These are phyloP conservation scores for Ictalurus punctatus DNA, from an alignment of 2,113 vertebrate genomes.

Conservation along the genomic window DNA sequence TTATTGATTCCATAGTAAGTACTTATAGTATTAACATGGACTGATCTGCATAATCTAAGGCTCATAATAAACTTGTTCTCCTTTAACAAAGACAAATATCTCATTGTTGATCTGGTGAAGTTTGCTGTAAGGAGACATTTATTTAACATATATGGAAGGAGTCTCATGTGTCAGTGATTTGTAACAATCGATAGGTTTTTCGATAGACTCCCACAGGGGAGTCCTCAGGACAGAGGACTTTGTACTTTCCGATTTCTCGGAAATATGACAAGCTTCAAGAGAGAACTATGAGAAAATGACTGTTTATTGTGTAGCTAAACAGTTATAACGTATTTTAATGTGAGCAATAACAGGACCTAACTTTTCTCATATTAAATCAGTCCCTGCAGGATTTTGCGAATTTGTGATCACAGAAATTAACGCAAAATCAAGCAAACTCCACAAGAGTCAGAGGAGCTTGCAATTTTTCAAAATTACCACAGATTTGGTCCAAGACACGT, in stretches of 20 bases:
- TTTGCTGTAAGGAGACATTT: background rate
- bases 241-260: background rate
- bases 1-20: background rate
- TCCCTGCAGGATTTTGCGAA: too few species aligned
- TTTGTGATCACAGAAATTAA: too few species aligned
- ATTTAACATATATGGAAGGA: background rate
- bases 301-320: background rate
- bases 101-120: background rate
- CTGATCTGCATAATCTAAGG: background rate
- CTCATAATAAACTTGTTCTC: background rate
- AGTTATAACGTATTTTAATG: background rate
- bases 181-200: background rate
- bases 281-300: background rate
- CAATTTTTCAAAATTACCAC: too few species aligned
- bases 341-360: background rate
- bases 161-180: background rate
- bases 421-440: too few species aligned
- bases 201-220: background rate
- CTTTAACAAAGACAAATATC: background rate
- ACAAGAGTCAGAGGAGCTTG: too few species aligned
- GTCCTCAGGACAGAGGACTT: background rate
- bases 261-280: background rate
- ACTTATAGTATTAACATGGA: background rate
- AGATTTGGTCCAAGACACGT: too few species aligned
- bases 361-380: background rate